Evolutionary conservation across 1,140 invertebrate species (phyloP).

Genomic region (Eubasilissa regina): DNA sequence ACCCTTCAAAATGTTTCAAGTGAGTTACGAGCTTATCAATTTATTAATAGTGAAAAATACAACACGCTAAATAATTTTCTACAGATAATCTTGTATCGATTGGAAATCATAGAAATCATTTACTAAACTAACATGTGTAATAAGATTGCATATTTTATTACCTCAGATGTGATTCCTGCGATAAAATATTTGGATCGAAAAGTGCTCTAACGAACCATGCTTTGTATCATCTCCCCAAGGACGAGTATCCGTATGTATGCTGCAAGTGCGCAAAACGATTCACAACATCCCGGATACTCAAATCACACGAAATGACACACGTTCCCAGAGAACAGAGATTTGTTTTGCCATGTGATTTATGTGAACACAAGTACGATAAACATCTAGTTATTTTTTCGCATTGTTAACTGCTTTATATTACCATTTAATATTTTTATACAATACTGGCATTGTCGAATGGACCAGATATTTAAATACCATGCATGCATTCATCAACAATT

Average conservation of each 20-base stretch:
- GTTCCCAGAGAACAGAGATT: conserved; percentile 64
- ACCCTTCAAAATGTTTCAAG: conserved; percentile 50
- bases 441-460: too few relatives aligned
- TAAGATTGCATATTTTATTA: conserved; percentile 2
- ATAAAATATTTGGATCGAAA: conserved; percentile 42
- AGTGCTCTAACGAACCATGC: conserved; percentile 40
- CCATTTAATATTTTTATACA: too few relatives aligned
- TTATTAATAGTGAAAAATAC: too few relatives aligned
- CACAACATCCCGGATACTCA: conserved; percentile 62
- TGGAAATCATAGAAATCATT: background rate
- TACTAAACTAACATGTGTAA: background rate
- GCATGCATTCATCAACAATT: too few relatives aligned
- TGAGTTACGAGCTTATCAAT: background rate
- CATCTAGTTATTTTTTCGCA: background rate
- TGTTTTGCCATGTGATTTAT: conserved; percentile 66
- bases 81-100: background rate
- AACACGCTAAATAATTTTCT: background rate
- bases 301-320: conserved; percentile 65
- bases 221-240: conserved; percentile 45
- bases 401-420: too few relatives aligned
- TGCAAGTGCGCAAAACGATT: conserved; percentile 64
- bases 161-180: conserved; percentile 48
- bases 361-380: conserved; percentile 60
- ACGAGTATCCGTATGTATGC: conserved; percentile 62
- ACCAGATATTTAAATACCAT: too few relatives aligned